Conservation (phyloP, 2,113 vertebrate genomes). For the Otis tarda region DNA sequence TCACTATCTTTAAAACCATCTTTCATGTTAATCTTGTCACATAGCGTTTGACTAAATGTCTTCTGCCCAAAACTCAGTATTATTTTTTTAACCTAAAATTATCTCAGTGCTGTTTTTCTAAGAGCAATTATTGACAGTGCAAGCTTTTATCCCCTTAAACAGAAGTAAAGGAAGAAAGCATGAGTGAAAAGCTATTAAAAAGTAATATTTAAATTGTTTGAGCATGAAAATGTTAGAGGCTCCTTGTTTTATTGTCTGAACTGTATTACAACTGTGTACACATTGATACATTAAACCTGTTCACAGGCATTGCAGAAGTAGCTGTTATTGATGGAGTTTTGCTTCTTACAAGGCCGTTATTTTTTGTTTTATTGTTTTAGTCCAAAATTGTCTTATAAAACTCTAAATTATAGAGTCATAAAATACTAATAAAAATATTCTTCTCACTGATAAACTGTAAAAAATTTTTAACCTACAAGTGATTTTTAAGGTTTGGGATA, state of each 20-base stretch:
- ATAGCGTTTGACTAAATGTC: not conserved
- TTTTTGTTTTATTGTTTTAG: not conserved
- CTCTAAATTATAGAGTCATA: not conserved
- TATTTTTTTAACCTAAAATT: not conserved
- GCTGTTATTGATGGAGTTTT: not conserved
- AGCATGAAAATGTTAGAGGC: not conserved
- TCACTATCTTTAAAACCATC: not conserved
- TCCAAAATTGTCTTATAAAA: slow-evolving; percentile 17
- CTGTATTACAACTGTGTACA: not conserved
- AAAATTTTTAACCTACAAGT: not conserved
- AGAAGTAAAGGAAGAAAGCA: not conserved
- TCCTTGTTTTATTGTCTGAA: not conserved
- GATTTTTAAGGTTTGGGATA: not conserved
- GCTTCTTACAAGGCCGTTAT: not conserved
- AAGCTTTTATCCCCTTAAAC: not conserved
- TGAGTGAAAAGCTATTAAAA: not conserved
- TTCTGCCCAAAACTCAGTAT: not conserved
- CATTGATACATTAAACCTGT: not conserved
- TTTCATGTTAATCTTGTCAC: not conserved
- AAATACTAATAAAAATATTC: not conserved
- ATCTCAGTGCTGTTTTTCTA: not conserved
- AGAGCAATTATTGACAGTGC: not conserved
- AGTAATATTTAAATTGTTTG: not conserved
- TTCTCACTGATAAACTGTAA: not conserved
- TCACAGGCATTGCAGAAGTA: not conserved